Conservation (phyloP, 2,888 invertebrate genomes). For the Stenchaetothrips biformis region DNA sequence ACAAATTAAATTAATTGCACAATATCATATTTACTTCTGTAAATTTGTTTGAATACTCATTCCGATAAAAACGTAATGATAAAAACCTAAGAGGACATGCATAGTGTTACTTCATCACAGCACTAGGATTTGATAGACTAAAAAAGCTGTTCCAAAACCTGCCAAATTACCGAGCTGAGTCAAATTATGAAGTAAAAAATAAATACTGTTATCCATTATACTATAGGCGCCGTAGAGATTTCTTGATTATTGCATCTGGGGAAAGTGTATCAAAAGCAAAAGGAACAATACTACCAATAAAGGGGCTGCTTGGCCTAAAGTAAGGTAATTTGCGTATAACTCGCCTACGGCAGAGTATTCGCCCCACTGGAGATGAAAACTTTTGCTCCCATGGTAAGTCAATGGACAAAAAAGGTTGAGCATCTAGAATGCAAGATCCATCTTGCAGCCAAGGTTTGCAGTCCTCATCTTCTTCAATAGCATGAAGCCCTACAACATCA, state of each 20-base stretch:
- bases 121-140: too few relatives aligned
- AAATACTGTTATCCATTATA: background rate
- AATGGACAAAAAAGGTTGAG: conserved; percentile 31
- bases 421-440: conserved; percentile 31
- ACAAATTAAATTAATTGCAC: too few relatives aligned
- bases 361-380: conserved; percentile 46
- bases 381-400: conserved; percentile 35
- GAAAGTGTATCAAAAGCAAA: conserved; percentile 59
- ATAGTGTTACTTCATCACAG: too few relatives aligned
- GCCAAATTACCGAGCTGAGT: too few relatives aligned
- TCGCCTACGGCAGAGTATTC: conserved; percentile 48
- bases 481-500: background rate
- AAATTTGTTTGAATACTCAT: too few relatives aligned
- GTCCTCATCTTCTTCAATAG: background rate
- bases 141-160: too few relatives aligned
- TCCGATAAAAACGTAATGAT: too few relatives aligned
- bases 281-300: conserved; percentile 39
- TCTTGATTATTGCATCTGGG: conserved; percentile 55
- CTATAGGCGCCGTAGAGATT: conserved; percentile 41
- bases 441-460: background rate
- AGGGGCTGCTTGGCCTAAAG: conserved; percentile 36
- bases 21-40: too few relatives aligned
- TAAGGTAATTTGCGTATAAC: conserved; percentile 35
- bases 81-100: too few relatives aligned
- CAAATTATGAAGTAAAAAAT: background rate